phyloP scores from a whole-genome alignment of 2,113 vertebrate genomes.

The Oreochromis niloticus region DNA sequence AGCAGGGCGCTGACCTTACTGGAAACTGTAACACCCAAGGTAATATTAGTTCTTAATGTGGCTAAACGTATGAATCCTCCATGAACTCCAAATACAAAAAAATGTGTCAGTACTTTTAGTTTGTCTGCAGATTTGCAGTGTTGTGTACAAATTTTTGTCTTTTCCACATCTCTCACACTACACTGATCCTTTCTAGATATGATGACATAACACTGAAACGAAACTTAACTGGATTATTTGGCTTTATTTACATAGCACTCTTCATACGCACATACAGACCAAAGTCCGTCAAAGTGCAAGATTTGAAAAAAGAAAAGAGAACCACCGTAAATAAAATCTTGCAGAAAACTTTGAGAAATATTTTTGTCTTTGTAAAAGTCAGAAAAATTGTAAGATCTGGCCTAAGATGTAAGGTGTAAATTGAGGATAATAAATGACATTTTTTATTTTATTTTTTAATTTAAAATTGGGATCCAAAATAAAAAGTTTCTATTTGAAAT shows the following conservation, averaged over 20 bases:
- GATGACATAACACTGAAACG: not conserved
- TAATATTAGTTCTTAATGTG: constrained; percentile 14
- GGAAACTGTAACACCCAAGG: constrained; percentile 62
- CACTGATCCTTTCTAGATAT: not conserved
- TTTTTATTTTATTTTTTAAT: not conserved
- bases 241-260: not conserved
- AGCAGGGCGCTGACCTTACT: constrained; percentile 69
- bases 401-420: not conserved
- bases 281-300: not conserved
- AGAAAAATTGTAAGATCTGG: not conserved
- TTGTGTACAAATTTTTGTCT: not conserved
- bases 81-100: not conserved
- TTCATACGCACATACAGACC: no score
- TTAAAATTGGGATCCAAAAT: not conserved
- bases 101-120: not conserved
- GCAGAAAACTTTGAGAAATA: not conserved
- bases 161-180: not conserved
- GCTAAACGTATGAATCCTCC: not conserved
- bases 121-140: not conserved
- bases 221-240: not conserved
- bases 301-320: not conserved
- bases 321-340: not conserved
- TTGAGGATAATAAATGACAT: not conserved
- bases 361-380: not conserved
- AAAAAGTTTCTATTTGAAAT: not conserved